phyloP scores from a whole-genome alignment of 2,797 vertebrate species.

The Ataeniobius toweri region DNA sequence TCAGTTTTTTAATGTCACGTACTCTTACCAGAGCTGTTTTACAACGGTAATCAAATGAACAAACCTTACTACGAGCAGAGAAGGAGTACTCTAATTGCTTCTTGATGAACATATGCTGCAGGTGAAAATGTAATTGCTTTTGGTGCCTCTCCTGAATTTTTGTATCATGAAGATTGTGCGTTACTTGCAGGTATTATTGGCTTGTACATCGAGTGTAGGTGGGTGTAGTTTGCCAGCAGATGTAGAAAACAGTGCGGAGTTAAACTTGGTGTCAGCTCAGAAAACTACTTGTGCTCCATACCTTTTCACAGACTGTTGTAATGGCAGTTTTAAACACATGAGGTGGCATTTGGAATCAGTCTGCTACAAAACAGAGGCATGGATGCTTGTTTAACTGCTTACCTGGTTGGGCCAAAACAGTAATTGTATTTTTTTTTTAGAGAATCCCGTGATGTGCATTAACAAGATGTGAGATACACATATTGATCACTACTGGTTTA shows the following conservation, averaged over 20 bases:
- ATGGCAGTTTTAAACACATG: background rate
- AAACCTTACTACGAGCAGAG: background rate
- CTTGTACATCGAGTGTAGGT: background rate
- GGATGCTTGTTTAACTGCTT: background rate
- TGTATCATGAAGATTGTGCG: background rate
- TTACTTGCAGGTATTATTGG: background rate
- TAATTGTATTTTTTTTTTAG: background rate
- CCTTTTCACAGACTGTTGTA: background rate
- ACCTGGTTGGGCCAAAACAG: background rate
- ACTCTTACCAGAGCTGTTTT: background rate
- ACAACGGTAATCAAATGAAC: background rate
- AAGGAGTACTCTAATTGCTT: background rate
- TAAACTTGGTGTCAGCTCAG: background rate
- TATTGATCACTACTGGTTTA: background rate
- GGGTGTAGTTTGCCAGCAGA: background rate
- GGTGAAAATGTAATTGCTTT: background rate
- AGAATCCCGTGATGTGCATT: background rate
- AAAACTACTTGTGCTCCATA: background rate
- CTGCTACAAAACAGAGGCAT: background rate
- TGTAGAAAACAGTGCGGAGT: background rate
- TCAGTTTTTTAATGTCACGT: background rate
- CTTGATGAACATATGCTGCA: constrained; percentile 7
- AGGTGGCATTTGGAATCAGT: background rate
- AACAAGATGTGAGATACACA: too few species aligned
- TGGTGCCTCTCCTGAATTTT: background rate